Conservation (phyloP, 2,797 vertebrate species). For the Myotis planiceps region DNA sequence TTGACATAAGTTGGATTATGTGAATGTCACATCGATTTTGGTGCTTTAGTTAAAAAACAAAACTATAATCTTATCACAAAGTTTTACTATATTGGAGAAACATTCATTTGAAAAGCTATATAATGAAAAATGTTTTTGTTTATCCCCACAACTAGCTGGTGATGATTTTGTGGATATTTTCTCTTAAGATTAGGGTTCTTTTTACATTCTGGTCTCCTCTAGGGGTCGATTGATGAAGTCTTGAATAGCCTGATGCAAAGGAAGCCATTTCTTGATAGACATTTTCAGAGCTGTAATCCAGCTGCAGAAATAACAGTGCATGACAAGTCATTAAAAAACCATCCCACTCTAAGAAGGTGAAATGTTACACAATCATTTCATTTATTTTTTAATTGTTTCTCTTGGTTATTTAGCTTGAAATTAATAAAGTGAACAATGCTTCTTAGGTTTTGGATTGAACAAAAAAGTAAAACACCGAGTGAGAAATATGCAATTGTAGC, state of each 20-base stretch:
- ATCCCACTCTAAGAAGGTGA: background rate
- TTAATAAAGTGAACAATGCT: background rate
- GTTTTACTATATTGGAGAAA: background rate
- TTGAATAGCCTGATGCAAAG: slow-evolving; percentile 92
- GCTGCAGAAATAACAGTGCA: slow-evolving; percentile 83
- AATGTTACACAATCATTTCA: background rate
- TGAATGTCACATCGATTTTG: background rate
- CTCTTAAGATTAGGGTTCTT: background rate
- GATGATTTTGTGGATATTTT: background rate
- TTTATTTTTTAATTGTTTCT: slow-evolving; percentile 42
- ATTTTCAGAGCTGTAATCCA: slow-evolving; percentile 93
- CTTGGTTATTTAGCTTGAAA: slow-evolving; percentile 20
- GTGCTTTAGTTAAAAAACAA: background rate
- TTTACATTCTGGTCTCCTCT: slow-evolving; percentile 94
- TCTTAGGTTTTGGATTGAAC: slow-evolving; percentile 6
- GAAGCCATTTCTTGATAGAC: slow-evolving; percentile 94
- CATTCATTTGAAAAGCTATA: slow-evolving; percentile 10
- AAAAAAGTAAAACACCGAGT: background rate
- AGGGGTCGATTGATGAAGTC: slow-evolving; percentile 91
- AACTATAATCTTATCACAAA: background rate
- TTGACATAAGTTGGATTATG: background rate
- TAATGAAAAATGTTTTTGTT: slow-evolving; percentile 34
- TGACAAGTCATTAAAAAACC: background rate
- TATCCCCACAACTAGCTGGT: slow-evolving; percentile 9
- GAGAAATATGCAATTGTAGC: background rate